Percentiles rank a stretch among this genome's conserved stretches.
These are phyloP conservation scores for Pseudorhiza aurosa DNA, from an alignment of 30 jellyfish, hydroid and myxozoan species.

Conservation along the genomic window DNA sequence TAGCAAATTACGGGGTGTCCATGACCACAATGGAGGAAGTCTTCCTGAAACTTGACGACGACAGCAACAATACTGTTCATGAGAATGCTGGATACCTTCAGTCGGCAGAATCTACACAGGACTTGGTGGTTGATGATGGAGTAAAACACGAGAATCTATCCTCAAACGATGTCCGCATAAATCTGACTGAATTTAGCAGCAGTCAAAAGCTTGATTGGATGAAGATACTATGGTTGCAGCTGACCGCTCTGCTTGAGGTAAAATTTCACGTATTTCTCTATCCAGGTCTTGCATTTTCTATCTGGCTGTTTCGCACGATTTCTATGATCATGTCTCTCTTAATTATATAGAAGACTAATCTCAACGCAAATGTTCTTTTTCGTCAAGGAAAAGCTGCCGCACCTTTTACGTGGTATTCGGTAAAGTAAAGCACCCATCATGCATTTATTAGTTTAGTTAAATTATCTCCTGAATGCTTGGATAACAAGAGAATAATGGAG, in stretches of 20 bases:
- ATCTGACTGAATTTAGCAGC: slow-evolving; percentile 17
- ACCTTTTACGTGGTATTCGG: too few relatives aligned
- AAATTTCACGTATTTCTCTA: too few relatives aligned
- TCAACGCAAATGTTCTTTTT: too few relatives aligned
- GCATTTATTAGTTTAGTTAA: too few relatives aligned
- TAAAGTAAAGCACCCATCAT: too few relatives aligned
- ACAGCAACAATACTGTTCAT: slow-evolving; percentile 8
- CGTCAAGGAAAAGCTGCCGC: too few relatives aligned
- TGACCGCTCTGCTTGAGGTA: slow-evolving; percentile 61
- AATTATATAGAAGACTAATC: too few relatives aligned
- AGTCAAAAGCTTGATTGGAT: not conserved
- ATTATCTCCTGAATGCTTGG: too few relatives aligned
- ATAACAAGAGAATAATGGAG: too few relatives aligned
- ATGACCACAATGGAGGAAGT: slow-evolving; percentile 92
- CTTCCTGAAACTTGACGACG: slow-evolving; percentile 75
- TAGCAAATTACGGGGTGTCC: slow-evolving; percentile 82
- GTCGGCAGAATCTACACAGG: slow-evolving; percentile 12
- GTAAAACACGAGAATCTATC: not conserved
- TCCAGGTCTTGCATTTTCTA: too few relatives aligned
- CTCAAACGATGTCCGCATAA: slow-evolving; percentile 15
- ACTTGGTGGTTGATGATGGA: slow-evolving; percentile 26
- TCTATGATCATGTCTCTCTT: too few relatives aligned
- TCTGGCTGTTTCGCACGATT: too few relatives aligned
- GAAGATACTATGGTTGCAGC: slow-evolving; percentile 31
- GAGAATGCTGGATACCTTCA: not conserved